Conservation (phyloP, 2,113 vertebrate genomes). For the Etia nguti region DNA sequence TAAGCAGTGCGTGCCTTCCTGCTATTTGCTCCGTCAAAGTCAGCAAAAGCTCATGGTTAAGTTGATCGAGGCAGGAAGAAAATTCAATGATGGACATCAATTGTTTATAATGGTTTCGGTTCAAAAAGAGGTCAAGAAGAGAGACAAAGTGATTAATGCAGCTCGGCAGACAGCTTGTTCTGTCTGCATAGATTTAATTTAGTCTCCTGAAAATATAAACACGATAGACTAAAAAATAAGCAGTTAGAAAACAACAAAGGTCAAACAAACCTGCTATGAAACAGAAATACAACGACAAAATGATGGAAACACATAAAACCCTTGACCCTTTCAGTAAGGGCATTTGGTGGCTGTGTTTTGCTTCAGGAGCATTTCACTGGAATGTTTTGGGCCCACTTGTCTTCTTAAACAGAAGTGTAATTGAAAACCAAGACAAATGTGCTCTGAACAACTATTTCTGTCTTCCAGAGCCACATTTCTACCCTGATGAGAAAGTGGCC, state of each 20-base stretch:
- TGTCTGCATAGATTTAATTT: not conserved
- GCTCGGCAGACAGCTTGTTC: not conserved
- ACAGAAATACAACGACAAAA: not conserved
- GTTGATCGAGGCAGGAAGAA: not conserved
- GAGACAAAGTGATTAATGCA: not conserved
- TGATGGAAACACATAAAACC: not conserved
- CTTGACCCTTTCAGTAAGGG: not conserved
- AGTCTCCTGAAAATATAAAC: not conserved
- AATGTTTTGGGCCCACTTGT: not conserved
- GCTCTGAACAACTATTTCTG: not conserved
- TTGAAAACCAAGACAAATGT: not conserved
- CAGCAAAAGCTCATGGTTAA: slow-evolving; percentile 27
- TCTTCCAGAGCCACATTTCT: not conserved
- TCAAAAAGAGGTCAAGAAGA: slow-evolving; percentile 11
- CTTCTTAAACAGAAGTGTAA: not conserved
- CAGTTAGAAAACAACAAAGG: not conserved
- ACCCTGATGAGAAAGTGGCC: not conserved
- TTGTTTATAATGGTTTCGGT: not conserved
- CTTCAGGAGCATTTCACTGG: not conserved
- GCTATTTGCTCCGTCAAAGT: slow-evolving; percentile 20
- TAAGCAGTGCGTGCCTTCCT: slow-evolving; percentile 14
- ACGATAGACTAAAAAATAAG: not conserved
- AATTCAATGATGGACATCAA: not conserved
- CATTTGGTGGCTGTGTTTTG: not conserved
- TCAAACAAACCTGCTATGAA: not conserved